A percentile compares a stretch with the other conserved stretches of the same genome.
phyloP scores from a whole-genome alignment of 1,140 invertebrate genomes.

The Whitmania pigra region DNA sequence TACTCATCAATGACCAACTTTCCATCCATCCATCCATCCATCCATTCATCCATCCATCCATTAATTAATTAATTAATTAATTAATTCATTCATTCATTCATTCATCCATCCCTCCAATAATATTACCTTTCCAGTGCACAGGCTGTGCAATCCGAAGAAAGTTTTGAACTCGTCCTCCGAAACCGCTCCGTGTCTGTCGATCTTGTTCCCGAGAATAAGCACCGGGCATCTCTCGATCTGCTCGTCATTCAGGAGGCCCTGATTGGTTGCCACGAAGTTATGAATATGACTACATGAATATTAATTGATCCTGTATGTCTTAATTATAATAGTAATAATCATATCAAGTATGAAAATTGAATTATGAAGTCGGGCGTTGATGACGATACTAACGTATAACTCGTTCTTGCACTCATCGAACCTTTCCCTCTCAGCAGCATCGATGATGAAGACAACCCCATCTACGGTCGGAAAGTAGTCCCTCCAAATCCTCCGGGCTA shows the following conservation, averaged over 20 bases:
- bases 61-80: too few species aligned
- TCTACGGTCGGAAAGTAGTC: conserved; percentile 99
- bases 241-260: conserved; percentile 79
- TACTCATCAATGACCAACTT: too few species aligned
- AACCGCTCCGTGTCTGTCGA: conserved; percentile 85
- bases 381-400: conserved; percentile 42
- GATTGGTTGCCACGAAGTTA: conserved; percentile 2
- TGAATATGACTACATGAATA: background rate
- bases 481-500: conserved; percentile 93
- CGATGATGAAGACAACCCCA: conserved; percentile 95
- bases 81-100: too few species aligned
- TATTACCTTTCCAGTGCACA: conserved; percentile 86
- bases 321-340: background rate
- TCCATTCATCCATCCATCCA: too few species aligned
- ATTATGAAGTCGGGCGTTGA: conserved; percentile 26
- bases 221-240: conserved; percentile 87
- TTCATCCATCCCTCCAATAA: background rate
- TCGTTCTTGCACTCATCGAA: conserved; percentile 73
- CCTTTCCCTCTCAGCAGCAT: conserved; percentile 75
- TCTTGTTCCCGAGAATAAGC: conserved; percentile 96
- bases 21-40: too few species aligned
- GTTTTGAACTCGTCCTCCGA: conserved; percentile 90
- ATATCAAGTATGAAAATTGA: background rate
- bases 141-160: conserved; percentile 78
- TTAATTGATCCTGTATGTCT: background rate